A percentile compares a stretch with the other conserved stretches of the same genome.
Evolutionary conservation across 2,888 invertebrate genomes (phyloP).

Genomic region (Suillia variegata): DNA sequence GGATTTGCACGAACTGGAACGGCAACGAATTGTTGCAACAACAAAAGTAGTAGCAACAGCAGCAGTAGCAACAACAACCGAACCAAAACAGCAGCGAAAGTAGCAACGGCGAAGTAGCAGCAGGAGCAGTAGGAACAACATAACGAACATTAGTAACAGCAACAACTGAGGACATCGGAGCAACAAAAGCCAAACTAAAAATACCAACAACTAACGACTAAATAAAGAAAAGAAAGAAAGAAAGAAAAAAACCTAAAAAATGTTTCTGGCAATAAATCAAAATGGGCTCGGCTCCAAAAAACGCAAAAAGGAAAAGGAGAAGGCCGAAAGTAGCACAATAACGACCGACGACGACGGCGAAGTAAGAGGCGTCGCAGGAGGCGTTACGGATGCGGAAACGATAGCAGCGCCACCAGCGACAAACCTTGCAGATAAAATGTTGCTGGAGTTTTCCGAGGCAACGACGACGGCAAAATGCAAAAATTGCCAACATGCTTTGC

Average conservation of each 20-base stretch:
- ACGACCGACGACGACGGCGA: no score
- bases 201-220: no score
- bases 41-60: neutral
- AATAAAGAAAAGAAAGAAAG: no score
- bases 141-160: no score
- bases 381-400: slow-evolving; percentile 11
- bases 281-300: slow-evolving; percentile 40
- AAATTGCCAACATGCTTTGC: slow-evolving; percentile 33
- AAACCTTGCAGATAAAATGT: slow-evolving; percentile 13
- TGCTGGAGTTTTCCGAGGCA: slow-evolving; percentile 16
- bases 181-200: no score
- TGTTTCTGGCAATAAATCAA: slow-evolving; percentile 55
- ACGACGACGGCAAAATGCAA: slow-evolving; percentile 30
- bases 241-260: slow-evolving; percentile 25
- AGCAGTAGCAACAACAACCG: neutral
- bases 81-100: neutral
- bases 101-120: neutral
- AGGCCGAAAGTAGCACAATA: slow-evolving; percentile 29
- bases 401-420: slow-evolving; percentile 7
- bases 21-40: neutral
- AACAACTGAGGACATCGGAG: neutral
- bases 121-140: slow-evolving; percentile 8
- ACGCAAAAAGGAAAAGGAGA: slow-evolving; percentile 33
- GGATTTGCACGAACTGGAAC: neutral
- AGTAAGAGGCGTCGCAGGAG: slow-evolving; percentile 18